Conservation (phyloP, 2,113 vertebrate species). For the Bufo gargarizans region DNA sequence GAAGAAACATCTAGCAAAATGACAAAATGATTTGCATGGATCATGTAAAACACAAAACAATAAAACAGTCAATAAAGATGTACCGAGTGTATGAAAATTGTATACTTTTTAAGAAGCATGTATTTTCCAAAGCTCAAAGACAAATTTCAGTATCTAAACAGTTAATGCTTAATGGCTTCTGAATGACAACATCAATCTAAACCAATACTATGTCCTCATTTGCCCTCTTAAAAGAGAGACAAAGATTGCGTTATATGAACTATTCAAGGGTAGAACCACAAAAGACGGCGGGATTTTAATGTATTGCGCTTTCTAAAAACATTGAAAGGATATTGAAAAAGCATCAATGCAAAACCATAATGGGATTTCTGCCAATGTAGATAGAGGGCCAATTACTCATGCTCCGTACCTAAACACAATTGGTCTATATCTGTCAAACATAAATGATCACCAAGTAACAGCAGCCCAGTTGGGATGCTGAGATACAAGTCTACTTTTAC, state of each 20-base stretch:
- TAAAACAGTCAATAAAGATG: background rate
- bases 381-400: constrained; percentile 44
- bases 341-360: constrained; percentile 36
- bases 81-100: background rate
- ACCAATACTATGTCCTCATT: constrained; percentile 32
- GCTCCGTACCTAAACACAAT: constrained; percentile 27
- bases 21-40: background rate
- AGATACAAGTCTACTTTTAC: background rate
- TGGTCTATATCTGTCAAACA: constrained; percentile 53
- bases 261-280: constrained; percentile 23
- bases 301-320: constrained; percentile 44
- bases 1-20: background rate
- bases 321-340: constrained; percentile 30
- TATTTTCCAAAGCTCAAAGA: background rate
- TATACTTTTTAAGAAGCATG: background rate
- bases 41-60: background rate
- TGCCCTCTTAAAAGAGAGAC: constrained; percentile 24
- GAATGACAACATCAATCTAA: constrained; percentile 40
- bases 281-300: constrained; percentile 39
- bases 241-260: constrained; percentile 46
- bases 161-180: constrained; percentile 41
- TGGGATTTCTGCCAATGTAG: constrained; percentile 45
- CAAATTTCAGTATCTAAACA: background rate
- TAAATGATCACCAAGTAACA: constrained; percentile 32
- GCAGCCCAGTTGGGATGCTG: constrained; percentile 2